phyloP scores from a whole-genome alignment of 2,797 vertebrate species.

The Botia kubotai region DNA sequence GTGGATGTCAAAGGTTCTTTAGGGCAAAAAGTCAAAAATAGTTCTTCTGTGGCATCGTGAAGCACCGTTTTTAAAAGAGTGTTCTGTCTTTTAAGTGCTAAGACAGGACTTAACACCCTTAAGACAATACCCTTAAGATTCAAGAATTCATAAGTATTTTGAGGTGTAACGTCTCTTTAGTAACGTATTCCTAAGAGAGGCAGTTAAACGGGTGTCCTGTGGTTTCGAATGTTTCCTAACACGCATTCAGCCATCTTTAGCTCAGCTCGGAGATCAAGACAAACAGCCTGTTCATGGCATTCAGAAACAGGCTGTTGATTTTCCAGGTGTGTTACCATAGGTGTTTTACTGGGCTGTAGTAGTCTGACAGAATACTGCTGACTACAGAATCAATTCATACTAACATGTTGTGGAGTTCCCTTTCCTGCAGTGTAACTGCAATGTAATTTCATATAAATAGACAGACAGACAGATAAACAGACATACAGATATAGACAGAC shows the following conservation, averaged over 20 bases:
- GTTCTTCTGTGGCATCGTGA: no score
- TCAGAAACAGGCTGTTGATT: constrained; percentile 43
- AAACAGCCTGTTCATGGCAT: constrained; percentile 47
- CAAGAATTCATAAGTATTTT: no score
- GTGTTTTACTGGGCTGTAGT: constrained; percentile 29
- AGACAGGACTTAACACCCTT: no score
- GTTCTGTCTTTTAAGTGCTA: no score
- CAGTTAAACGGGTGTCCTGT: not conserved
- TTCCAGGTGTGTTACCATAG: constrained; percentile 34
- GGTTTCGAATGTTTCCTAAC: constrained; percentile 27
- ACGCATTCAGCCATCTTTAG: constrained; percentile 21
- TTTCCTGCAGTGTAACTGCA: not conserved
- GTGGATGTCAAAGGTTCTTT: no score
- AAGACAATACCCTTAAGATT: no score
- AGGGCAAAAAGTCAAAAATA: no score
- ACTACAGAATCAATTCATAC: constrained; percentile 35
- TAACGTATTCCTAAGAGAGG: not conserved
- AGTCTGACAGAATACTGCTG: constrained; percentile 48
- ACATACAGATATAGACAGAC: no score
- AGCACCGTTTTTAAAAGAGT: no score
- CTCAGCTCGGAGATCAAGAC: constrained; percentile 26
- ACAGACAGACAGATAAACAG: no score
- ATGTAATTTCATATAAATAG: not conserved
- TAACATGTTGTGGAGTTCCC: not conserved
- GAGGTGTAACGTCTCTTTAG: not conserved